Evolutionary conservation across 1,140 invertebrate species (phyloP).

Genomic region (Heliconius hewitsoni): DNA sequence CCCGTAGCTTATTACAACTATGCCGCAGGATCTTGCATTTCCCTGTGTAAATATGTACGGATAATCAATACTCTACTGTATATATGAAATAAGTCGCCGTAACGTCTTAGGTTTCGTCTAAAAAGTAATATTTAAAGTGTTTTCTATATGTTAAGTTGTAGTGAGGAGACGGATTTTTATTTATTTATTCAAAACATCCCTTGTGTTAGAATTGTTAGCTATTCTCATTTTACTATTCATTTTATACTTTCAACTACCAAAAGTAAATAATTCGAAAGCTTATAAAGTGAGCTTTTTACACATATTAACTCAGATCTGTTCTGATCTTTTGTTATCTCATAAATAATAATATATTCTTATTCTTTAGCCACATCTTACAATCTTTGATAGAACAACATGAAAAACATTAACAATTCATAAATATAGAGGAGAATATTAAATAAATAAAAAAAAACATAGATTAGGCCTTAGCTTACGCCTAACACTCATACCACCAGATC

Average conservation of each 20-base stretch:
- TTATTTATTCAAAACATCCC: neutral
- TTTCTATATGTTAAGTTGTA: neutral
- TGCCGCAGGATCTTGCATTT: too few relatives aligned
- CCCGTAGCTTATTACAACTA: too few relatives aligned
- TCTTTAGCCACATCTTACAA: neutral
- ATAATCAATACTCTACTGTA: too few relatives aligned
- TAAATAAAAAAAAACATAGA: neutral
- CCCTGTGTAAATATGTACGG: too few relatives aligned
- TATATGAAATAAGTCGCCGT: too few relatives aligned
- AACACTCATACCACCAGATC: conserved; percentile 31
- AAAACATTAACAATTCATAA: neutral
- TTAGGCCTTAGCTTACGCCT: conserved; percentile 33
- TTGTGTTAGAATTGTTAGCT: neutral
- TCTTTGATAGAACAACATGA: neutral
- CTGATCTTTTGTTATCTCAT: neutral
- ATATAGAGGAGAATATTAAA: neutral
- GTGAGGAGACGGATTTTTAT: neutral
- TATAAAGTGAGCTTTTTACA: neutral
- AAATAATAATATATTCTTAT: neutral
- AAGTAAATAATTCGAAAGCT: neutral
- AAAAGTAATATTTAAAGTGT: neutral
- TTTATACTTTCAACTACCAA: neutral
- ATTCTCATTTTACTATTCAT: neutral
- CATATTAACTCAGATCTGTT: neutral
- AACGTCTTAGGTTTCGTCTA: too few relatives aligned